Evolutionary conservation across 2,113 vertebrate species (phyloP), one percentile per base, ranked within the genome.

Genomic region (Lota lota): DNA sequence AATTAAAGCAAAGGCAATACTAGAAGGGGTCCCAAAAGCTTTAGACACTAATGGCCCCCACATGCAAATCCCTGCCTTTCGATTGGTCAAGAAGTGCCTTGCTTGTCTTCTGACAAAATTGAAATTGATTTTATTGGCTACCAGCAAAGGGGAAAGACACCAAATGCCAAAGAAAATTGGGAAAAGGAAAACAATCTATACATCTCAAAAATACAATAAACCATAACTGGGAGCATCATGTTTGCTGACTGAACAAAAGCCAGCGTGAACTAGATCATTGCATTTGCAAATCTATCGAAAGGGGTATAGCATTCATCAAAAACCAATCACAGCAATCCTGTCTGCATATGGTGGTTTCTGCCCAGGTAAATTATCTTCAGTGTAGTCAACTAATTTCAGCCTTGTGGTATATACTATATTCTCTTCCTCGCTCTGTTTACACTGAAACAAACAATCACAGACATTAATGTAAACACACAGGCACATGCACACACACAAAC

Each of bases 41-140:
- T 17, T n/a, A 5, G 17, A 14, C 40, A 47, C 40, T 47, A 47
- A 47, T 47, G 40, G 40, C 40, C 40, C 10, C 40, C 53, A 56
- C 17, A 56, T 56, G 53, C 16, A 4, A 56, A 14, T 56, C n/a
- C 16, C 53, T n/a, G 16, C 28, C 63, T 40, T 40, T 53, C 63
- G 20, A 65, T 65, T 51, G 22, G 63, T 22, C 50, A 10, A 22
- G 51, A 12, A 47, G 40, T 10, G 10, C 40, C 40, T 1, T 47
- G 10, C 1, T 47, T 3, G 4, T 22, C 63, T 19, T 22, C 51
- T 70, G 68, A 71, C 78, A 12, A 5, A 73, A 79, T 76, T 77
- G 40, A 75, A 74, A 76, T 72, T 53, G 73, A 81, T 79, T 76
- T 58, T 61, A 81, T 74, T 16, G 65, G 75, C 67, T 40, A 60